Evolutionary conservation across 37 sponge, comb jelly and placozoan genomes (phyloP).

Genomic region (Spongia lamella): DNA sequence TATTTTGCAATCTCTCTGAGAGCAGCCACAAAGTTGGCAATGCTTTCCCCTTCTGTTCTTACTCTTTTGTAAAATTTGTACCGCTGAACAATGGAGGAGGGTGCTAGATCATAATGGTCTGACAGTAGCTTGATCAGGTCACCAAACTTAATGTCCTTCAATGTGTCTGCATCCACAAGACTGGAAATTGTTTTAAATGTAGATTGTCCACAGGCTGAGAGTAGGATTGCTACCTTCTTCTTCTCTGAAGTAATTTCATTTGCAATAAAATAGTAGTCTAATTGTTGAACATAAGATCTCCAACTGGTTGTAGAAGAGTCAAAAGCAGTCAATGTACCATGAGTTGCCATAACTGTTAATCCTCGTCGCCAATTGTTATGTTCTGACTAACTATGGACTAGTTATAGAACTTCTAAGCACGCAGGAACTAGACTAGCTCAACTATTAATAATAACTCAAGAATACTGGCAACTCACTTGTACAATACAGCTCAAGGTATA

Average conservation of each 20-base stretch:
- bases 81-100: background rate
- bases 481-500: too few species aligned
- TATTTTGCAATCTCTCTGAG: too few species aligned
- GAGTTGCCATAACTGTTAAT: too few species aligned
- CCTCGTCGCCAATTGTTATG: too few species aligned
- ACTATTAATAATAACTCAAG: too few species aligned
- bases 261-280: background rate
- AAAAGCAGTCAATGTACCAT: background rate
- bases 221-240: conserved; percentile 9
- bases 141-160: background rate
- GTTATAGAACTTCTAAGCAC: too few species aligned
- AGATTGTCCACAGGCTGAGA: background rate
- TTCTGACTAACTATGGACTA: too few species aligned
- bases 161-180: background rate
- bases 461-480: too few species aligned
- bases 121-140: background rate
- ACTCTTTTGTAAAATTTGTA: background rate
- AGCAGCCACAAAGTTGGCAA: background rate
- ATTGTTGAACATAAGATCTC: background rate
- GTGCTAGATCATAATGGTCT: background rate
- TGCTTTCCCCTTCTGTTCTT: background rate
- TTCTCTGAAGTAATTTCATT: background rate
- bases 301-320: background rate
- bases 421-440: too few species aligned
- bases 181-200: background rate